phyloP scores from a whole-genome alignment of 2,888 invertebrate genomes.

The Meliscaeva auricollis region DNA sequence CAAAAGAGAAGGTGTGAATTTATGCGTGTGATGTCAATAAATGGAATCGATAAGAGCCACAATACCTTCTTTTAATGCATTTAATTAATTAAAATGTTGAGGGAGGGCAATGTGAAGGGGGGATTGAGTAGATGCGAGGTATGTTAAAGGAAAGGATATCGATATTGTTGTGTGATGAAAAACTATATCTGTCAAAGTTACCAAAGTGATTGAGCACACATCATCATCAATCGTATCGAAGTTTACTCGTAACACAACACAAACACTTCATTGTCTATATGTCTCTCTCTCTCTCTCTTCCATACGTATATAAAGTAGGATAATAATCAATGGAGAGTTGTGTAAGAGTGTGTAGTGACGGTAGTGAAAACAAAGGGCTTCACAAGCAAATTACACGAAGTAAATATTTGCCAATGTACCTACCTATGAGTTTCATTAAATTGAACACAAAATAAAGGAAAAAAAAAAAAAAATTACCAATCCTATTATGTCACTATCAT shows the following conservation, averaged over 20 bases:
- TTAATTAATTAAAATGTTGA: constrained; percentile 47
- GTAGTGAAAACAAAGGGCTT: constrained; percentile 19
- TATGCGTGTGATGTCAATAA: constrained; percentile 29
- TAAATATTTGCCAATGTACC: constrained; percentile 20
- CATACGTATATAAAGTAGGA: background rate
- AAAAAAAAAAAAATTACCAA: background rate
- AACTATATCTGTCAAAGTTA: constrained; percentile 43
- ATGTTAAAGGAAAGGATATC: background rate
- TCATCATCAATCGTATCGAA: constrained; percentile 32
- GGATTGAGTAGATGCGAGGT: too few relatives aligned
- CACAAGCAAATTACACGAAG: constrained; percentile 20
- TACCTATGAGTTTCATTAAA: constrained; percentile 20
- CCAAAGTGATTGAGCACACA: constrained; percentile 37
- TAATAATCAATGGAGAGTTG: constrained; percentile 1
- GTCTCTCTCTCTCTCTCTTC: background rate
- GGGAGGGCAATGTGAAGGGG: background rate
- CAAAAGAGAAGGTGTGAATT: constrained; percentile 19
- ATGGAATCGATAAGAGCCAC: constrained; percentile 36
- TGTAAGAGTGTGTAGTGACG: background rate
- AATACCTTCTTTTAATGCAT: constrained; percentile 42
- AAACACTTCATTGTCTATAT: constrained; percentile 12
- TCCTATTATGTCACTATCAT: constrained; percentile 28
- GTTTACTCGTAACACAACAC: background rate
- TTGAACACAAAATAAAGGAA: background rate
- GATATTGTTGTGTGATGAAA: constrained; percentile 8